phyloP scores from a whole-genome alignment of 2,797 vertebrate genomes.

The Pelodytes ibericus region DNA sequence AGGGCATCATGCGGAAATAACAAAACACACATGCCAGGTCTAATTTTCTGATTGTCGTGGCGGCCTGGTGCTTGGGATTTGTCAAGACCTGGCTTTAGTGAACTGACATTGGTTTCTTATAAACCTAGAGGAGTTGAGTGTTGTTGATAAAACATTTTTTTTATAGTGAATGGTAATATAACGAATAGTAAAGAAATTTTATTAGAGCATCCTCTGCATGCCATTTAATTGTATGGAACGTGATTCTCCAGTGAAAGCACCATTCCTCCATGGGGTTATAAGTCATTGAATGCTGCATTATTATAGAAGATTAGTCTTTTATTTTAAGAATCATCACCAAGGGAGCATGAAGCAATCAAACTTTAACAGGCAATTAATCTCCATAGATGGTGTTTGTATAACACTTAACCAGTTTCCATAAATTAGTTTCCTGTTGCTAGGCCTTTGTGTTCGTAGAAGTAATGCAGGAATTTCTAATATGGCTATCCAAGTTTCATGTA shows the following conservation, averaged over 20 bases:
- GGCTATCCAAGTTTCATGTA: background rate
- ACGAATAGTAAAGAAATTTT: background rate
- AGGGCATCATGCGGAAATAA: too few relatives aligned
- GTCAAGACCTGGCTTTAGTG: too few relatives aligned
- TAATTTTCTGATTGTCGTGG: too few relatives aligned
- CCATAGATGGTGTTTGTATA: constrained; percentile 68
- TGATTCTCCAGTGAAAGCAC: background rate
- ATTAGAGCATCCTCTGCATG: background rate
- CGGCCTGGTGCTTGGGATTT: too few relatives aligned
- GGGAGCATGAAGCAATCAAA: constrained; percentile 67
- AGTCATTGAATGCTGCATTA: constrained; percentile 37
- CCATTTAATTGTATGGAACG: background rate
- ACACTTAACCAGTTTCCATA: constrained; percentile 64
- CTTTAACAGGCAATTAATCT: constrained; percentile 71
- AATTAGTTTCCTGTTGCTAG: constrained; percentile 66
- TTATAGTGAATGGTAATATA: background rate
- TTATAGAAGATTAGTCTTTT: constrained; percentile 63
- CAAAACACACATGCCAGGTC: too few relatives aligned
- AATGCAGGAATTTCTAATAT: background rate
- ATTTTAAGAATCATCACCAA: constrained; percentile 60
- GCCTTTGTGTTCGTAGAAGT: constrained; percentile 62
- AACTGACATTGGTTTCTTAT: too few relatives aligned
- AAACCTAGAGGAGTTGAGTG: too few relatives aligned
- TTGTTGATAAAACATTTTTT: background rate
- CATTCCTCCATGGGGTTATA: background rate